Conservation (phyloP, 2,888 invertebrate species). For the Eupelmus urozonus region DNA sequence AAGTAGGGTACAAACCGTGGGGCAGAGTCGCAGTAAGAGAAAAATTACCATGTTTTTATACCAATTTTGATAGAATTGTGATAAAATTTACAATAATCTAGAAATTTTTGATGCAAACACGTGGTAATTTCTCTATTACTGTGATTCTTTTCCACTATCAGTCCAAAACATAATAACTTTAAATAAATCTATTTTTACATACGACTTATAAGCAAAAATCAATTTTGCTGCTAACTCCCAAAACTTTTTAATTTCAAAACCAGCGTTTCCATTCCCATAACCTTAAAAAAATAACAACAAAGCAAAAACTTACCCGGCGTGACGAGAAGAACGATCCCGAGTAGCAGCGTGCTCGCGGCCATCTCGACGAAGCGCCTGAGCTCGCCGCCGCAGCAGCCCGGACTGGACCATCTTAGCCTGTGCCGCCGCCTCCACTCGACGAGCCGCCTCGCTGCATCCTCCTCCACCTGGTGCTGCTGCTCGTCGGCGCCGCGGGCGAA, state of each 20-base stretch:
- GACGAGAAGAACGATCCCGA: slow-evolving; percentile 74
- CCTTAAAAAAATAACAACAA: neutral
- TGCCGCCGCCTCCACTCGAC: slow-evolving; percentile 61
- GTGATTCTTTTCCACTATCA: too few species aligned
- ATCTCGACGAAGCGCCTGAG: slow-evolving; percentile 71
- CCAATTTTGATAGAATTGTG: too few species aligned
- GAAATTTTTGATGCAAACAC: too few species aligned
- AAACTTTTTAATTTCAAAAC: neutral
- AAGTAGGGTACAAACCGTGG: too few species aligned
- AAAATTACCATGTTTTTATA: too few species aligned
- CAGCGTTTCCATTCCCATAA: neutral
- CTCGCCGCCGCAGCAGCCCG: slow-evolving; percentile 58
- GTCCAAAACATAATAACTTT: too few species aligned
- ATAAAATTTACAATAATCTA: too few species aligned
- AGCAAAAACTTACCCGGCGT: slow-evolving; percentile 71
- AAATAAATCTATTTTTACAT: too few species aligned
- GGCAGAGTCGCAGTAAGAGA: too few species aligned
- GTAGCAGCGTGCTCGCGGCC: slow-evolving; percentile 72
- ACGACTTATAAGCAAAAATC: too few species aligned
- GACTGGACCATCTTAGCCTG: slow-evolving; percentile 61
- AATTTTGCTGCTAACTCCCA: too few species aligned
- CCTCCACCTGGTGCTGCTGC: neutral
- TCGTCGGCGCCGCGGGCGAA: slow-evolving; percentile 3
- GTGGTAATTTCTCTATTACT: too few species aligned
- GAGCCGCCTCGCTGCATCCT: slow-evolving; percentile 17